phyloP scores from a whole-genome alignment of 2,888 invertebrate species.

The Athrips mouffetella region DNA sequence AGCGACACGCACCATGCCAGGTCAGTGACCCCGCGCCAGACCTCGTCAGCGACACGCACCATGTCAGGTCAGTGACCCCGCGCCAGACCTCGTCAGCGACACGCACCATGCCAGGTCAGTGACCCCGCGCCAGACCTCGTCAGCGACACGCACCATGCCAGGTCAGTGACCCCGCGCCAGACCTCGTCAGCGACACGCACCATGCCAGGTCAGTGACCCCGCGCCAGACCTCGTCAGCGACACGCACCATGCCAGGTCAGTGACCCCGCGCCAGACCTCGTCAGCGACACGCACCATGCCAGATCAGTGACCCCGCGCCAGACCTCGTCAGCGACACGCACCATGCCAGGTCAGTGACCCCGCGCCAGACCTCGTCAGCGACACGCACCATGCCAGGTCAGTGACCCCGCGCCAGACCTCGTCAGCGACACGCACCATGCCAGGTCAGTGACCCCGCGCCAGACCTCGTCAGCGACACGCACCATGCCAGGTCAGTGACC shows the following conservation, averaged over 20 bases:
- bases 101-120: background rate
- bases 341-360: background rate
- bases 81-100: background rate
- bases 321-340: background rate
- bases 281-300: background rate
- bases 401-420: background rate
- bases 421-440: background rate
- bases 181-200: constrained; percentile 36
- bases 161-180: constrained; percentile 22
- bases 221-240: no score
- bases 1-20: background rate
- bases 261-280: constrained; percentile 18
- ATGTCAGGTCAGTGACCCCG: background rate
- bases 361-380: background rate
- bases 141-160: background rate
- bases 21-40: background rate
- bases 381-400: background rate
- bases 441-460: background rate
- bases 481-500: background rate
- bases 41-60: background rate
- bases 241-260: constrained; percentile 24
- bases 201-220: constrained; percentile 27
- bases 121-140: background rate
- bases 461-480: background rate
- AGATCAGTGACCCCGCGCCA: background rate